Evolutionary conservation across 2,113 vertebrate genomes (phyloP), one percentile per base, ranked within the genome.

Genomic region (Cynocephalus volans): DNA sequence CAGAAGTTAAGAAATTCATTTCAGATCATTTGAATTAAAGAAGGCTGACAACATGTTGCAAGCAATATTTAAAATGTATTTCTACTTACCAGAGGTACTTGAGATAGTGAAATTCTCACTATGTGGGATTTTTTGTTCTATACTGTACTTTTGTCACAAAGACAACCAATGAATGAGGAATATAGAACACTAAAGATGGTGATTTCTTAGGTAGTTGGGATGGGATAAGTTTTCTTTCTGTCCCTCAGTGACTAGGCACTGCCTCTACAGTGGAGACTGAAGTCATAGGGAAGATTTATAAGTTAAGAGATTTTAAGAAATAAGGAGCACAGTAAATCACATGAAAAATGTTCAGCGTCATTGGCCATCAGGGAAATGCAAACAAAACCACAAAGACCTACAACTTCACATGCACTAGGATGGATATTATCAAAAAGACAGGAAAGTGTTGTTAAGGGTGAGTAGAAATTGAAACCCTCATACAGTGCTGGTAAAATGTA

Each of bases 1-100:
- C 90, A 88, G 28, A 79, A 70, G 11, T 93, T 72, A 88, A 54
- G 90, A 91, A 96, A 81, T 12, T 89, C 23, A 23, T 73, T 97
- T 95, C 65, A 90, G 36, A 41, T 36, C 41, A 62, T 60, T 82
- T 54, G 31, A 72, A 58, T 92, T 81, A 92, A 62, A 76, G 60
- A 50, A 56, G 83, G 60, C 88, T 89, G 60, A 79, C 18, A 15
- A 64, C 14, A 3, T 41, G 3, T 82, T 69, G 19, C 31, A 75
- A 84, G 45, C 52, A 52, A 18, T 77, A 26, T 87, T 56, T 88
- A 17, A 89, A 96, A 60, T 75, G 24, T n/a, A n/a, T 50, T 89
- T 95, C 67, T 94, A 24, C n/a, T 52, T 93, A 33, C 17, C 45
- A 54, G 11, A 80, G 26, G 18, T 75, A 70, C n/a, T 76, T 72